Evolutionary conservation across 2,888 invertebrate species (phyloP).

Genomic region (Plagodis pulveraria): DNA sequence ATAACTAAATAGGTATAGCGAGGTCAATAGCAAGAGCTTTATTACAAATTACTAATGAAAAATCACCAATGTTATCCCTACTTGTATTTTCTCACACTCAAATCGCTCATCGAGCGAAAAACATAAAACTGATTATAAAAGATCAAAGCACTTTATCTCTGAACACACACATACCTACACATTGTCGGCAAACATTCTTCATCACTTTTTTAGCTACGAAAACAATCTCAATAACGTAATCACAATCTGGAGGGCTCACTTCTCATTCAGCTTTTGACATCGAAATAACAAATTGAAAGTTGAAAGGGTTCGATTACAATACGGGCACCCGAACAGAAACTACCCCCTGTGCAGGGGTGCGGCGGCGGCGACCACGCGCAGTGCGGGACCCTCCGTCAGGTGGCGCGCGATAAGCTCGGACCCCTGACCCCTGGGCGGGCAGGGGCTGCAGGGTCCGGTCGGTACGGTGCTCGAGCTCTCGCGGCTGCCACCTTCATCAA

Average conservation of each 20-base stretch:
- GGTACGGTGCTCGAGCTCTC: not conserved
- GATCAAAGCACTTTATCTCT: no score
- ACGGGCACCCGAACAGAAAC: conserved; percentile 30
- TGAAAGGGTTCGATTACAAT: conserved; percentile 36
- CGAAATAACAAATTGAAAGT: conserved; percentile 32
- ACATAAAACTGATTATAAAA: no score
- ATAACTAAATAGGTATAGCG: no score
- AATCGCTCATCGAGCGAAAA: no score
- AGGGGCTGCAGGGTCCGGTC: conserved; percentile 6
- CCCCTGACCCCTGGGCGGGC: conserved; percentile 6
- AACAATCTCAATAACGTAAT: conserved; percentile 29
- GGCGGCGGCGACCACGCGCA: conserved; percentile 14
- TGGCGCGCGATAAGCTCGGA: conserved; percentile 20
- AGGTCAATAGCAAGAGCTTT: no score
- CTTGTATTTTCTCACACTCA: no score
- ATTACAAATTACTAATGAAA: no score
- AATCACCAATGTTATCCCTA: no score
- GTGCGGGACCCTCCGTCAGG: conserved; percentile 16
- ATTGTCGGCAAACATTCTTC: no score
- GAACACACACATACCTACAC: no score
- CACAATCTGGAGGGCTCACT: conserved; percentile 20
- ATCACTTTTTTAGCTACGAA: not conserved
- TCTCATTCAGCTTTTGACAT: conserved; percentile 26
- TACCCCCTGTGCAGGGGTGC: conserved; percentile 28
- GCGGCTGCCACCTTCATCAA: conserved; percentile 2